phyloP scores from a whole-genome alignment of 2,888 invertebrate species.

The Sminthurides aquaticus region DNA sequence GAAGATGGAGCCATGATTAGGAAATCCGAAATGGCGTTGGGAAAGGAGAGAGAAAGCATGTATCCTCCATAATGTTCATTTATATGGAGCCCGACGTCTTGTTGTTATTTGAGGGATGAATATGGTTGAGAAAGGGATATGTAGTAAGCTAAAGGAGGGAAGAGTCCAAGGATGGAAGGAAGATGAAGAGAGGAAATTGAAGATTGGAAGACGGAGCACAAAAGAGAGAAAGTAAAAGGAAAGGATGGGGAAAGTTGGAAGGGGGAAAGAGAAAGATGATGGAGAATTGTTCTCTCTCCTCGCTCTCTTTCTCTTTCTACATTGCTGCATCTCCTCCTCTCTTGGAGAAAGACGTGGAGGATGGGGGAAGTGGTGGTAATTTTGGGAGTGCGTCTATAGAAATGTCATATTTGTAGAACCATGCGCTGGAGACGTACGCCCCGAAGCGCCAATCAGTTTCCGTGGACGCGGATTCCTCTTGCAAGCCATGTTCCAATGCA shows the following conservation, averaged over 20 bases:
- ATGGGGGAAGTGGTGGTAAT: neutral
- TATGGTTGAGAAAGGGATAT: no score
- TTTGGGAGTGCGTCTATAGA: slow-evolving; percentile 17
- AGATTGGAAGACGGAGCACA: neutral
- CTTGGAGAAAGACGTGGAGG: neutral
- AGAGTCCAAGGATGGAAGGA: no score
- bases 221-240: neutral
- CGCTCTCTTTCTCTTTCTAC: neutral
- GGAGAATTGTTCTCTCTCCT: neutral
- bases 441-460: slow-evolving; percentile 31
- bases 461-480: slow-evolving; percentile 25
- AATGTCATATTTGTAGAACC: slow-evolving; percentile 34
- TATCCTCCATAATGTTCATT: no score
- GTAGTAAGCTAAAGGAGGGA: no score
- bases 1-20: no score
- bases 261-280: neutral
- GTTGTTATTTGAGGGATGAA: no score
- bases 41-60: no score
- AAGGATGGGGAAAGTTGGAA: neutral
- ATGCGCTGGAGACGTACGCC: slow-evolving; percentile 27
- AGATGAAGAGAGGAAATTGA: neutral
- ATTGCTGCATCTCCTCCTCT: neutral
- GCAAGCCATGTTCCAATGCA: neutral
- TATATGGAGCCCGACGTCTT: no score
- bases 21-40: no score